Conservation (phyloP, 2,797 vertebrate species). For the Kryptopterus vitreolus region DNA sequence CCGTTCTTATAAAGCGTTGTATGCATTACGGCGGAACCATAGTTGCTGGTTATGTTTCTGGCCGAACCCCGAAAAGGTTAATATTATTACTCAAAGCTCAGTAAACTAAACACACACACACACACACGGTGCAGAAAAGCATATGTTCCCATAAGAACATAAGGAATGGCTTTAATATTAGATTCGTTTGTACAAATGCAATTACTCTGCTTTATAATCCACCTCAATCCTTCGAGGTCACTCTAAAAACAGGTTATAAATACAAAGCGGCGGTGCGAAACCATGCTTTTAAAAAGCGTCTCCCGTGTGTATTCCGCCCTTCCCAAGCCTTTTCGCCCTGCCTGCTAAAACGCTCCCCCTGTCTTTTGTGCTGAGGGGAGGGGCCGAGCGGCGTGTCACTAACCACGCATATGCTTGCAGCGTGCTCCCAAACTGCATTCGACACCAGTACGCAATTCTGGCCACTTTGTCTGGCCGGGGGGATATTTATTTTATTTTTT, state of each 20-base stretch:
- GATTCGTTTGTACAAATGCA: background rate
- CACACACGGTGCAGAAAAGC: background rate
- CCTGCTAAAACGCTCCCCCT: background rate
- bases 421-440: background rate
- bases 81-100: background rate
- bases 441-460: conserved; percentile 49
- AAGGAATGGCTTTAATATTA: background rate
- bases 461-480: conserved; percentile 15
- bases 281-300: background rate
- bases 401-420: background rate
- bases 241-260: background rate
- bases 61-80: background rate
- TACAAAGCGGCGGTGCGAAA: background rate
- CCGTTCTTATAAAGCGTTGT: no score
- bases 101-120: background rate
- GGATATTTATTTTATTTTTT: no score
- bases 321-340: background rate
- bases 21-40: background rate
- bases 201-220: background rate
- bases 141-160: background rate
- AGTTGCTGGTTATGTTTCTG: background rate
- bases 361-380: conserved; percentile 24
- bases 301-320: background rate
- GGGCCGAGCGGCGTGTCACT: conserved; percentile 1
- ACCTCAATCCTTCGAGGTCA: background rate